Evolutionary conservation across 1,140 invertebrate species (phyloP).

Genomic region (Amyelois transitella): DNA sequence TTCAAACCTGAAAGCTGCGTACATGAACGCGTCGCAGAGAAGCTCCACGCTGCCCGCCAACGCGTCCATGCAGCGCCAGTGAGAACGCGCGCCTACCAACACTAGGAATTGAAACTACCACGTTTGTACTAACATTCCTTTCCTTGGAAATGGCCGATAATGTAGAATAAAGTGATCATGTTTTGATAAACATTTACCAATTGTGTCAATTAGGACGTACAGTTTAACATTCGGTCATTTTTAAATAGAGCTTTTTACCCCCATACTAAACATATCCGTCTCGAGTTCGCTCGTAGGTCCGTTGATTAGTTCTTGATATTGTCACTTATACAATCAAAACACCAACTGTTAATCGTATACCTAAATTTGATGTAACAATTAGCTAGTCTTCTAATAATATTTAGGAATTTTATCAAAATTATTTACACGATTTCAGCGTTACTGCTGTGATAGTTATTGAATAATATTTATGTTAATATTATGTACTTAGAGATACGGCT

Average conservation of each 20-base stretch:
- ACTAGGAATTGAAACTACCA: conserved; percentile 1
- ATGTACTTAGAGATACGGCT: conserved; percentile 20
- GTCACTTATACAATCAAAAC: background rate
- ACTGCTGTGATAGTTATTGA: conserved; percentile 29
- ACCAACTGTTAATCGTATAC: background rate
- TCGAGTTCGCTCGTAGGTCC: background rate
- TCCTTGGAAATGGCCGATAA: background rate
- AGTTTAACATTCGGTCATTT: background rate
- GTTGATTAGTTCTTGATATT: background rate
- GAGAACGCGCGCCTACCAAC: no score
- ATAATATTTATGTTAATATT: conserved; percentile 24
- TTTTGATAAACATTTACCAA: background rate
- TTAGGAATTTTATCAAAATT: conserved; percentile 24
- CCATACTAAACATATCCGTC: background rate
- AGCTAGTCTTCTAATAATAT: conserved; percentile 31
- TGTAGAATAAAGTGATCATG: background rate
- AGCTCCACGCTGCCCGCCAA: conserved; percentile 81
- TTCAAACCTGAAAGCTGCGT: conserved; percentile 81
- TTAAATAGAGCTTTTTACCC: background rate
- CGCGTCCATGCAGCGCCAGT: conserved; percentile 59
- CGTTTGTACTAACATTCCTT: background rate
- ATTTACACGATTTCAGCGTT: conserved; percentile 18
- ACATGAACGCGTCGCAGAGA: conserved; percentile 80
- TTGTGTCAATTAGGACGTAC: background rate
- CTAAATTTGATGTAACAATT: conserved; percentile 11